A percentile compares a stretch with the other conserved stretches of the same genome.
Evolutionary conservation across 2,888 invertebrate genomes (phyloP).

Genomic region (Melinopterus prodromus): DNA sequence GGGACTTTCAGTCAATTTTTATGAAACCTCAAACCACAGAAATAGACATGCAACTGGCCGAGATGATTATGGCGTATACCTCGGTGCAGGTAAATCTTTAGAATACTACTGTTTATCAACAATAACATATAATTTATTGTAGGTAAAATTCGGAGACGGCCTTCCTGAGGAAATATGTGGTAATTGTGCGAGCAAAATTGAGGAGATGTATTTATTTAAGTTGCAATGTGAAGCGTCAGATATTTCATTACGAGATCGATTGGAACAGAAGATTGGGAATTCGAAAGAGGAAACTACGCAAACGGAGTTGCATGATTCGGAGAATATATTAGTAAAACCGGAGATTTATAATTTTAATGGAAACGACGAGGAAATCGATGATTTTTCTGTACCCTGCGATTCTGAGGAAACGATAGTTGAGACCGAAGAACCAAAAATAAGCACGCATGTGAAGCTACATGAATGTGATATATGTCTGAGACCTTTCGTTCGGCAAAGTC

Average conservation of each 20-base stretch:
- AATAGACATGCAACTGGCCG: conserved; percentile 54
- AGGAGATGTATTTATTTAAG: conserved; percentile 63
- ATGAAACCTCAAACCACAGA: conserved; percentile 51
- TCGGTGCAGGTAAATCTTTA: conserved; percentile 54
- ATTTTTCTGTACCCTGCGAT: conserved; percentile 17
- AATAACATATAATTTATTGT: conserved; percentile 37
- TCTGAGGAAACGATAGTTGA: conserved; percentile 31
- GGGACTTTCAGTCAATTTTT: conserved; percentile 57
- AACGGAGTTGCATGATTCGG: not conserved
- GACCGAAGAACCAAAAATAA: conserved; percentile 28
- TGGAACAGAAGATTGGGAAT: conserved; percentile 38
- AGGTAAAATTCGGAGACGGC: conserved; percentile 63
- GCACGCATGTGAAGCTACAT: conserved; percentile 25
- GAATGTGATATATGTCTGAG: conserved; percentile 63
- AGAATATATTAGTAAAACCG: conserved; percentile 47
- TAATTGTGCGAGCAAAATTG: conserved; percentile 63
- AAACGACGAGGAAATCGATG: conserved; percentile 33
- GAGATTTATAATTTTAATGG: conserved; percentile 50
- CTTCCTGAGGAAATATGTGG: conserved; percentile 69
- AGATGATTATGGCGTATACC: conserved; percentile 59
- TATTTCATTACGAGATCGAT: conserved; percentile 52
- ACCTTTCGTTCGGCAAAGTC: conserved; percentile 57
- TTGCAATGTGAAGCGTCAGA: conserved; percentile 62
- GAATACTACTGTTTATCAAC: conserved; percentile 19
- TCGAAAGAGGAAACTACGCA: too few relatives aligned